Base-by-base conservation (phyloP, 2,888 invertebrate genomes). In the Alviniconcha strummeri region DNA sequence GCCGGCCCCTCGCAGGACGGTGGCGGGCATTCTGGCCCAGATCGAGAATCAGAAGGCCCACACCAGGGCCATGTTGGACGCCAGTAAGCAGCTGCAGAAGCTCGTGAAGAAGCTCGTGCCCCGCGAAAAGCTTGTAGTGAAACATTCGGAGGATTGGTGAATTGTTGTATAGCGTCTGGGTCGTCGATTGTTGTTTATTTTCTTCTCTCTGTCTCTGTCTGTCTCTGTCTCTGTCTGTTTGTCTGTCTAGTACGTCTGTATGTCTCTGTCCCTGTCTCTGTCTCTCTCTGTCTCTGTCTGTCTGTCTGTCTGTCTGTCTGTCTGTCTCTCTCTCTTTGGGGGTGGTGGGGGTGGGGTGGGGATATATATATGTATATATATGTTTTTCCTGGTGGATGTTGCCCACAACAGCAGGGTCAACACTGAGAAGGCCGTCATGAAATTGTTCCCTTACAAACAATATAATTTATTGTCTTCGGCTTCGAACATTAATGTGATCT, bases 21-120 rank as follows among this genome's bases (percentile, higher is more conserved):
- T 85, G 55, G 85, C 80, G 13, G 87, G 87, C n/a, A 85, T 87
- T 19, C 69, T 85, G 79, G 87, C 87, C 9, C 84, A 87, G 71
- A 84, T 86, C 7, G 84, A 85, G 76, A 85, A 83, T 13, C 82
- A 83, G 52, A 80, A 75, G n/a, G 87, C 85, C 15, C 81, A 79
- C 74, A 85, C 83, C 8, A 75, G 85, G 3, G 79, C 84, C 17
- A 67, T 85, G 85, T 60, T 87, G 9, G 81, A 79, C 71, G 82
- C 80, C 71, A 85, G 85, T 77, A 84, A 79, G 54, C 79, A 84
- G 19, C 83, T 87, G 13, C 81, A 84, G 75, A 64, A 81, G n/a
- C 69, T 77, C 36, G 84, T 87, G 19, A 84, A 85, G 80, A 81
- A 52, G 8, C 80, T 86, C 69, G 85, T 83, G 6, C 83, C 84